Conservation (phyloP, 1,140 invertebrate species). For the Trichoplusia ni region DNA sequence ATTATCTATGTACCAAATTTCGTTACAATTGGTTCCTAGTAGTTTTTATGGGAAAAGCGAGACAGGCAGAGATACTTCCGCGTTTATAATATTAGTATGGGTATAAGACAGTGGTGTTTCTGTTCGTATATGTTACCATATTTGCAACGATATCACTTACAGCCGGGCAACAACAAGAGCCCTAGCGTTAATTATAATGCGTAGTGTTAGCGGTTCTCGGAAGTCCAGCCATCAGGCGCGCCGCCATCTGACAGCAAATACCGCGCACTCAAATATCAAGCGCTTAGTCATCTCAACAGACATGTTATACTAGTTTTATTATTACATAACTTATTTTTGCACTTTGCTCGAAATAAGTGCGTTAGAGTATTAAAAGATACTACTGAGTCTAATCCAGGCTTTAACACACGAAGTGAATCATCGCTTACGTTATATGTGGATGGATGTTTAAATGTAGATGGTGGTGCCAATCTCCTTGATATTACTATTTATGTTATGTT, state of each 20-base stretch:
- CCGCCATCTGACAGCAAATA: slow-evolving; percentile 37
- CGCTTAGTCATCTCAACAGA: slow-evolving; percentile 38
- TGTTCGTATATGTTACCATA: too few species aligned
- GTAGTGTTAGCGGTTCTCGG: slow-evolving; percentile 34
- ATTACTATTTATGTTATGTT: slow-evolving; percentile 1
- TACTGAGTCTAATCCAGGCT: slow-evolving; percentile 19
- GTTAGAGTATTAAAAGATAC: slow-evolving; percentile 24
- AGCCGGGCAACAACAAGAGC: slow-evolving; percentile 15
- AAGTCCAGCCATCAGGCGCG: slow-evolving; percentile 15
- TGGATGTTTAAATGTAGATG: slow-evolving; percentile 13
- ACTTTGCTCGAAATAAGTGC: slow-evolving; percentile 32
- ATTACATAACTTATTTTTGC: slow-evolving; percentile 34
- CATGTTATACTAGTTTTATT: slow-evolving; percentile 32
- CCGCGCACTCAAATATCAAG: slow-evolving; percentile 40
- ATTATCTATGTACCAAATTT: too few species aligned
- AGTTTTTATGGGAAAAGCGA: too few species aligned
- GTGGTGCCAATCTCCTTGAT: slow-evolving; percentile 7
- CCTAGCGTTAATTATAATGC: slow-evolving; percentile 30
- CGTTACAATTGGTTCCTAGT: too few species aligned
- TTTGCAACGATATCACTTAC: slow-evolving; percentile 1
- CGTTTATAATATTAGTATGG: too few species aligned
- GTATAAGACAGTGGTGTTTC: too few species aligned
- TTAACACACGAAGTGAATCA: slow-evolving; percentile 19
- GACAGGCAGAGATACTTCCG: too few species aligned
- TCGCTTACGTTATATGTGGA: background rate